Base-by-base conservation (phyloP, 2,113 vertebrate species). In the Columbina picui region DNA sequence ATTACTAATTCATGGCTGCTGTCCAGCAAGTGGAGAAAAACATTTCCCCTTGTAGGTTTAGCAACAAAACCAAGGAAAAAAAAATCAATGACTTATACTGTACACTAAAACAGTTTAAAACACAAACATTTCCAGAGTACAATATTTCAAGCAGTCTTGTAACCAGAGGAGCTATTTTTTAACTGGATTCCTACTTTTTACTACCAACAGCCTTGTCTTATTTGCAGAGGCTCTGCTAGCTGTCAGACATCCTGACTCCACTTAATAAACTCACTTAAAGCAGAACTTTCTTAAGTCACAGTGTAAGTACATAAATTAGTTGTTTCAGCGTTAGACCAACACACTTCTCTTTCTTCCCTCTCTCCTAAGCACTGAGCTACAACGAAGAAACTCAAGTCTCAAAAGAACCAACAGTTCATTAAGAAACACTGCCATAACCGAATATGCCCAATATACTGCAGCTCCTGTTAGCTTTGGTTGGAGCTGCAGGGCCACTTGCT, bases 181-280 rank as follows among this genome's bases (percentile, higher is more conserved):
- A 97, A 95, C 95, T 90, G 93, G 88, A 87, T 96, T 96, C 73
- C 91, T 94, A 92, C 90, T 94, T 97, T 96, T 97, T 95, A 96
- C 97, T 96, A 97, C 96, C 87, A 96, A 90, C 67, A 96, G 92
- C 87, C 91, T 93, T 92, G 96, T 97, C 96, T 94, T 97, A 96
- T 97, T 97, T 97, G 93, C 93, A 92, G 92, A 97, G 90, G 84
- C 96, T 97, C 89, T 96, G 84, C 78, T 89, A 87, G 96, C 95
- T 96, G 97, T 97, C 97, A 98, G 97, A 98, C 97, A 97, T 95
- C 92, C 97, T 97, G 97, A 97, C 97, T 98, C 97, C 97, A 98
- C 97, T 98, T 98, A 96, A 98, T 98, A 98, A 98, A 98, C 97
- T 97, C 93, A 92, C 95, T 97, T 92, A 96, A 60, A 96, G 94